These are phyloP conservation scores for Drosophila takahashii DNA, from an alignment of 1,140 invertebrate genomes.

Conservation along the genomic window DNA sequence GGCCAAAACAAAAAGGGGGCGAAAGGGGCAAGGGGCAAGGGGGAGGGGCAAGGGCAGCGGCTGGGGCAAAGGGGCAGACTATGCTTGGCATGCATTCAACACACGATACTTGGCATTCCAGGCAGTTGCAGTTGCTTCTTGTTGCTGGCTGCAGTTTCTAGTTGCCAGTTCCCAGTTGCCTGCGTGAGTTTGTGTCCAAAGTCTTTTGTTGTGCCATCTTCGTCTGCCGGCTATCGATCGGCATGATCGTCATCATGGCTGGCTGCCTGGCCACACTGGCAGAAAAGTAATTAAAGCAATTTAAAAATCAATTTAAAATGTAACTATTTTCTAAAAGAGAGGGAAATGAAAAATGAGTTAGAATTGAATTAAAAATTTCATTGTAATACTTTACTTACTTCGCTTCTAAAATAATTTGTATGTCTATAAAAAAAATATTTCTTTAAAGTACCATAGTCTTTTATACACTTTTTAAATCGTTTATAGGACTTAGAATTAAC, in stretches of 20 bases:
- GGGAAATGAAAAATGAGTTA: no score
- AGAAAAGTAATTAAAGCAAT: neutral
- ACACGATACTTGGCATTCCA: slow-evolving; percentile 83
- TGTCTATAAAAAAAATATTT: no score
- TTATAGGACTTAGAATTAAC: no score
- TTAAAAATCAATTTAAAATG: no score
- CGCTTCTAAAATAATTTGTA: no score
- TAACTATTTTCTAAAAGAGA: no score
- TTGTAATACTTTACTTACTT: no score
- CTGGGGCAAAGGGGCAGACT: slow-evolving; percentile 30
- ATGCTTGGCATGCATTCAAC: slow-evolving; percentile 83
- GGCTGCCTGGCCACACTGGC: slow-evolving; percentile 14
- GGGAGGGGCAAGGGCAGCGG: neutral
- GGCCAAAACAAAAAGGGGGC: neutral
- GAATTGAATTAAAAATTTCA: no score
- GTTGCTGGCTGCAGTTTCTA: neutral
- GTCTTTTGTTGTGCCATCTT: slow-evolving; percentile 80
- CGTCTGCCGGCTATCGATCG: slow-evolving; percentile 71
- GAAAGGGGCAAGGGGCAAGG: neutral
- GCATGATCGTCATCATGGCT: slow-evolving; percentile 75
- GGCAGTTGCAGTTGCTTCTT: slow-evolving; percentile 44
- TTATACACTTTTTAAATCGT: no score
- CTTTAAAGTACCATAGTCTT: no score
- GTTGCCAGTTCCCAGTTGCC: slow-evolving; percentile 43
- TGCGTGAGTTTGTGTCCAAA: slow-evolving; percentile 82